Evolutionary conservation across 2,113 vertebrate species (phyloP), one percentile per base, ranked within the genome.

Genomic region (Origma solitaria): DNA sequence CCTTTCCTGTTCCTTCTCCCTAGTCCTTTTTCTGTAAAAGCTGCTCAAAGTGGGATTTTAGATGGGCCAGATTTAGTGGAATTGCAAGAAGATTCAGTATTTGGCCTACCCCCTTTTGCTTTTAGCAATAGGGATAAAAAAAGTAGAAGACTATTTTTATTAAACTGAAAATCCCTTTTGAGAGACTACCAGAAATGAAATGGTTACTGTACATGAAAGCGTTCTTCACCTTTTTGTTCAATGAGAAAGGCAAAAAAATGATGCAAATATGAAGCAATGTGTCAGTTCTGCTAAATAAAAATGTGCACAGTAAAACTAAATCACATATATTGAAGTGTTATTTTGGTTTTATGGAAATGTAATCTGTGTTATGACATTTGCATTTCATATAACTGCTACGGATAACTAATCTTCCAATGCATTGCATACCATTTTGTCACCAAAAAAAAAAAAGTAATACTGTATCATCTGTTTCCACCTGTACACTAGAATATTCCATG

Each of bases 321-420:
- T 97, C 96, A 97, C 94, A 96, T 96, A 96, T 94, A 97, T 94
- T 96, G 95, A 95, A 96, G 95, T 96, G 95, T 96, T 97, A 97
- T 96, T 97, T 97, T 96, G 90, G 92, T 96, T 96, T 97, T 97
- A 97, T 96, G 96, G 96, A 97, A 97, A 97, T 97, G 95, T 97
- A 96, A 97, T 97, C 96, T 97, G 88, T 96, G 96, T 94, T 97
- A 96, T 94, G 95, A 96, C 95, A 97, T 97, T 97, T 97, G 96
- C 96, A 97, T 97, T 97, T 97, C 96, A 96, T 96, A 95, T 96
- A 97, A 96, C 95, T 97, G 96, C 95, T 96, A 84, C 30, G 53
- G 96, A 96, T 96, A 97, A 96, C 92, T 96, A 97, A 96, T 96
- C 96, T 97, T 96, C 79, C 93, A 94, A 73, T 92, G 96, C 79